Evolutionary conservation across 1,140 invertebrate species (phyloP).

Genomic region (Drosophila auraria): DNA sequence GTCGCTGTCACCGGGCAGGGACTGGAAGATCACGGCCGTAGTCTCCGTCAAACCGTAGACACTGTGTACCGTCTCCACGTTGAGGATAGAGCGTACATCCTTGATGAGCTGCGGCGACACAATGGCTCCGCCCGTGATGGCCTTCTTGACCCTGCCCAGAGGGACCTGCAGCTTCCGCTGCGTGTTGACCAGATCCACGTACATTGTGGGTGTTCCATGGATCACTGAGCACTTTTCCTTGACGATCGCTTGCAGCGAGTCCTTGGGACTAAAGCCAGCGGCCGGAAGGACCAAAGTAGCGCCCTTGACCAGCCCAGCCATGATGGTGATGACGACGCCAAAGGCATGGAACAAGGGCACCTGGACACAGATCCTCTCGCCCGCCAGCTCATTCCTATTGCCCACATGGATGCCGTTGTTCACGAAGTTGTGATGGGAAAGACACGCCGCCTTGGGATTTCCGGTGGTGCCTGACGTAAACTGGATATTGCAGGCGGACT

Average conservation of each 20-base stretch:
- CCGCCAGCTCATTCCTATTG: slow-evolving; percentile 85
- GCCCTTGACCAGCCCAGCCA: slow-evolving; percentile 88
- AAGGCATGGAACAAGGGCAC: slow-evolving; percentile 97
- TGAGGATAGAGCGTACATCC: slow-evolving; percentile 87
- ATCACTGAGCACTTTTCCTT: slow-evolving; percentile 92
- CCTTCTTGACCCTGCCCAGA: slow-evolving; percentile 86
- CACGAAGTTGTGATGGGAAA: slow-evolving; percentile 93
- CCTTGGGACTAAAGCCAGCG: slow-evolving; percentile 89
- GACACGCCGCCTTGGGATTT: slow-evolving; percentile 93
- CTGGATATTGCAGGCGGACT: slow-evolving; percentile 91
- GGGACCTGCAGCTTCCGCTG: slow-evolving; percentile 86
- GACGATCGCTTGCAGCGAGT: slow-evolving; percentile 88
- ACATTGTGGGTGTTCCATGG: slow-evolving; percentile 99
- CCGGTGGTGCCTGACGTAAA: slow-evolving; percentile 93
- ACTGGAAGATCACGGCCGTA: slow-evolving; percentile 91
- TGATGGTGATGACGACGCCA: slow-evolving; percentile 90
- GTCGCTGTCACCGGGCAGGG: slow-evolving; percentile 88
- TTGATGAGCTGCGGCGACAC: slow-evolving; percentile 90
- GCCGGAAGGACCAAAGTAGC: slow-evolving; percentile 90
- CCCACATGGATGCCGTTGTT: slow-evolving; percentile 93
- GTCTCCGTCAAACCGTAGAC: slow-evolving; percentile 96
- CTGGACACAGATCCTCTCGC: slow-evolving; percentile 89
- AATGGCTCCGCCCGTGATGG: slow-evolving; percentile 91
- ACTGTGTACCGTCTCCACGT: slow-evolving; percentile 87
- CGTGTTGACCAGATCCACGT: slow-evolving; percentile 91